phyloP scores from a whole-genome alignment of 1,140 invertebrate species.

The Bombus breviceps region DNA sequence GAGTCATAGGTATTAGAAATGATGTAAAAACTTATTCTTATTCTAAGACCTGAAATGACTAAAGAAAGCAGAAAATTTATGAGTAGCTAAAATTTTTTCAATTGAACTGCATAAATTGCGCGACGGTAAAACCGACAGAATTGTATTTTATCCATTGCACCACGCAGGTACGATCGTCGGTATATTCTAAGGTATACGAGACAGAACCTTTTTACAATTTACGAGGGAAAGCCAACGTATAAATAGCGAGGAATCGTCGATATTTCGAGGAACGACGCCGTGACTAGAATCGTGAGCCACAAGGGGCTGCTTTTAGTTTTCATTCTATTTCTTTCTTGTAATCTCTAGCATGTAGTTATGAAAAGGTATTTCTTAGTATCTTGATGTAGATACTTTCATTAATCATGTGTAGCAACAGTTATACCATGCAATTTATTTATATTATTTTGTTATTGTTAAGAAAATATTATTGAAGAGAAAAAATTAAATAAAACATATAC shows the following conservation, averaged over 20 bases:
- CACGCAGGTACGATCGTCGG: constrained; percentile 4
- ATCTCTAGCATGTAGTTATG: no score
- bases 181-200: constrained; percentile 54
- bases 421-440: no score
- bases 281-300: constrained; percentile 36
- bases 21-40: neutral
- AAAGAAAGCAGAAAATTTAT: neutral
- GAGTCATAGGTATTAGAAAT: neutral
- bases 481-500: no score
- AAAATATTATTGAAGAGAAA: no score
- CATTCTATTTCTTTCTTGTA: neutral
- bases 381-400: no score
- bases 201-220: constrained; percentile 44
- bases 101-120: neutral
- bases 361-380: no score
- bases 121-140: constrained; percentile 16
- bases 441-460: no score
- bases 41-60: no score
- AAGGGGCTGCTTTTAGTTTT: neutral
- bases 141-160: constrained; percentile 32
- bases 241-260: constrained; percentile 33
- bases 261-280: constrained; percentile 30
- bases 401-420: no score
- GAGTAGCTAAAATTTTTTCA: neutral
- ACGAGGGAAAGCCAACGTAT: constrained; percentile 34